Conservation (phyloP, 2,113 vertebrate species). For the Gobiocypris rarus region DNA sequence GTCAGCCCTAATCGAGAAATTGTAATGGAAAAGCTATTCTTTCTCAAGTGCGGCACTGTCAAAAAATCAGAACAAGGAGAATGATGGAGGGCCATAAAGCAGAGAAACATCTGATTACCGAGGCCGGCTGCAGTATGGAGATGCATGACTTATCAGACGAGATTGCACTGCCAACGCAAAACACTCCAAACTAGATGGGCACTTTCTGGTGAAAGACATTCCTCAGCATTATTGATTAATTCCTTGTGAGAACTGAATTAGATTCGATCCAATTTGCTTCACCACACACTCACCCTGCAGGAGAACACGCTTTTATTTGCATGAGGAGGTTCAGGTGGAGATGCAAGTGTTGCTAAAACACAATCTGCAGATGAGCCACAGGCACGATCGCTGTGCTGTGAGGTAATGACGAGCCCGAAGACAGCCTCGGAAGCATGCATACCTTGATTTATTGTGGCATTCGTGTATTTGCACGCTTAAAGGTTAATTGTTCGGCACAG, state of each 20-base stretch:
- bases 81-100: constrained; percentile 42
- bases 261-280: constrained; percentile 81
- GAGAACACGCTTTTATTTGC: constrained; percentile 70
- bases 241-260: constrained; percentile 77
- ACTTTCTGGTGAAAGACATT: constrained; percentile 73
- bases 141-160: constrained; percentile 21
- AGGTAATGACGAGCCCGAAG: not conserved
- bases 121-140: not conserved
- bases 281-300: constrained; percentile 68
- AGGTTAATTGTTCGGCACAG: not conserved
- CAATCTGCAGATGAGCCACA: not conserved
- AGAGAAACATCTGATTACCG: constrained; percentile 56
- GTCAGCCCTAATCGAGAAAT: constrained; percentile 25
- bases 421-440: not conserved
- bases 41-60: constrained; percentile 52
- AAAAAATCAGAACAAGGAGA: constrained; percentile 48
- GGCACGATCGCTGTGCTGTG: not conserved
- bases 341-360: not conserved
- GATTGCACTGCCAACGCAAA: constrained; percentile 62
- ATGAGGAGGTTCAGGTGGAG: constrained; percentile 57
- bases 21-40: constrained; percentile 39
- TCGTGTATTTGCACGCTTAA: not conserved
- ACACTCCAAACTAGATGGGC: constrained; percentile 63
- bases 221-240: constrained; percentile 79
- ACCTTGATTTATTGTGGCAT: not conserved